These are phyloP conservation scores for Drosophila mimetica DNA, from an alignment of 2,888 invertebrate species.

Conservation along the genomic window DNA sequence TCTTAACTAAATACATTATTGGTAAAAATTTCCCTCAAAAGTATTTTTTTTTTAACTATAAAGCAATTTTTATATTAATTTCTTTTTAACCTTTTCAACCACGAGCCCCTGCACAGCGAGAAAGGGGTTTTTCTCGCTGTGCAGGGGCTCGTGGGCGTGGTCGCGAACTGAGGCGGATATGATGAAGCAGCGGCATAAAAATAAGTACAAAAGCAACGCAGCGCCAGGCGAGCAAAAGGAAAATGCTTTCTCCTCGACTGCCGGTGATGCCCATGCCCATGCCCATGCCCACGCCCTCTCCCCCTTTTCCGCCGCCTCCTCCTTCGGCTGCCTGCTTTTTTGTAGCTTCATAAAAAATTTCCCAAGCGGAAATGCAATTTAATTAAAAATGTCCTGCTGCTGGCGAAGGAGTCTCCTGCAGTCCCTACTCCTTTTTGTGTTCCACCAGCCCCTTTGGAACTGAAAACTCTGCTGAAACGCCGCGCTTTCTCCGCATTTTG, in stretches of 20 bases:
- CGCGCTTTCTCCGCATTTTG: slow-evolving; percentile 16
- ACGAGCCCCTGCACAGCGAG: no score
- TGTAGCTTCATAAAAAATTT: slow-evolving; percentile 81
- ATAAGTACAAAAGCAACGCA: slow-evolving; percentile 69
- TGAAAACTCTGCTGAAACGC: slow-evolving; percentile 30
- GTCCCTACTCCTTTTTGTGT: slow-evolving; percentile 9
- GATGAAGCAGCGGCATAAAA: slow-evolving; percentile 75
- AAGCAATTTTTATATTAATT: no score
- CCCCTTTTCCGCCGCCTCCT: not conserved
- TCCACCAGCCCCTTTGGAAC: not conserved
- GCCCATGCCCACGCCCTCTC: slow-evolving; percentile 7
- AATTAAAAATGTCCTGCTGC: slow-evolving; percentile 82
- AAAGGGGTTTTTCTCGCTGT: not conserved
- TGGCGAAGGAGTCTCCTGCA: slow-evolving; percentile 21
- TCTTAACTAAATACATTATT: no score
- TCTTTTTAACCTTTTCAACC: not conserved
- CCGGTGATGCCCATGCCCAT: slow-evolving; percentile 12
- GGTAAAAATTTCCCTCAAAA: no score
- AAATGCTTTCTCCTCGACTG: slow-evolving; percentile 45
- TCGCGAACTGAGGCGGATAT: slow-evolving; percentile 49
- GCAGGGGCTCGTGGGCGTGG: slow-evolving; percentile 40
- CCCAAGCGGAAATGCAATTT: slow-evolving; percentile 82
- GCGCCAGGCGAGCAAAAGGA: slow-evolving; percentile 43
- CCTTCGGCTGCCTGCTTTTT: slow-evolving; percentile 50
- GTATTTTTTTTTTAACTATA: no score